These are phyloP conservation scores for Callopanchax toddi DNA, from an alignment of 2,113 vertebrate genomes.

Conservation along the genomic window DNA sequence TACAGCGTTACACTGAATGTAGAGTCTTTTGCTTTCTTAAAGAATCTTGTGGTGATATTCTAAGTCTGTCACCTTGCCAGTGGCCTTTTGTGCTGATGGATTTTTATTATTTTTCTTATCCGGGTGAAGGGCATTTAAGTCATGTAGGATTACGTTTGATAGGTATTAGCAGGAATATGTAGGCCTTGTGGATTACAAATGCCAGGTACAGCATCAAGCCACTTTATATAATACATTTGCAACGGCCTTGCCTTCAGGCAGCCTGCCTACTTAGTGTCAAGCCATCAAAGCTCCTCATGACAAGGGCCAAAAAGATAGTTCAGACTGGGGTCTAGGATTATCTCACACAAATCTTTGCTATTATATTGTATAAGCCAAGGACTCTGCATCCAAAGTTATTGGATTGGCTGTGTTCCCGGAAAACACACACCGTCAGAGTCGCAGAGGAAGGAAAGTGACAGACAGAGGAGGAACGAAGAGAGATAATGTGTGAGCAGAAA, in stretches of 20 bases:
- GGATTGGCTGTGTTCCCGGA: constrained; percentile 77
- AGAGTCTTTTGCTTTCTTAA: constrained; percentile 11
- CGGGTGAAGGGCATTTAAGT: constrained; percentile 79
- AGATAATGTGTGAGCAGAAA: constrained; percentile 52
- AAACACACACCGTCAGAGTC: constrained; percentile 65
- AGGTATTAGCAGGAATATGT: constrained; percentile 76
- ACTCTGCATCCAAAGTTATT: constrained; percentile 80
- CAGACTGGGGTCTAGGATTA: constrained; percentile 76
- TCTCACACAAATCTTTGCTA: constrained; percentile 78
- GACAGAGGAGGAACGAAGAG: constrained; percentile 36
- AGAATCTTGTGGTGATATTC: constrained; percentile 44
- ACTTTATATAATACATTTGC: constrained; percentile 78
- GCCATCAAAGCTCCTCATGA: constrained; percentile 71
- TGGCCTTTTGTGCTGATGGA: constrained; percentile 58
- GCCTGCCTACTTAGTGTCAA: constrained; percentile 74
- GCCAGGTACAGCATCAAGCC: constrained; percentile 64
- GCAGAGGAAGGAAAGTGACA: constrained; percentile 45
- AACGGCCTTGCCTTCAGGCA: constrained; percentile 72
- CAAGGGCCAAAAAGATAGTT: constrained; percentile 71
- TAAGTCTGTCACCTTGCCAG: constrained; percentile 68
- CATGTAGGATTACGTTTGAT: constrained; percentile 81
- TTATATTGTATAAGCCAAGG: constrained; percentile 79
- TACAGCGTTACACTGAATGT: constrained; percentile 10
- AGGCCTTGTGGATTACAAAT: constrained; percentile 81
- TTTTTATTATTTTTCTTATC: constrained; percentile 69